A percentile compares a stretch with the other conserved stretches of the same genome.
These are phyloP conservation scores for Epinephelus fuscoguttatus DNA, from an alignment of 2,113 vertebrate species.

Conservation along the genomic window DNA sequence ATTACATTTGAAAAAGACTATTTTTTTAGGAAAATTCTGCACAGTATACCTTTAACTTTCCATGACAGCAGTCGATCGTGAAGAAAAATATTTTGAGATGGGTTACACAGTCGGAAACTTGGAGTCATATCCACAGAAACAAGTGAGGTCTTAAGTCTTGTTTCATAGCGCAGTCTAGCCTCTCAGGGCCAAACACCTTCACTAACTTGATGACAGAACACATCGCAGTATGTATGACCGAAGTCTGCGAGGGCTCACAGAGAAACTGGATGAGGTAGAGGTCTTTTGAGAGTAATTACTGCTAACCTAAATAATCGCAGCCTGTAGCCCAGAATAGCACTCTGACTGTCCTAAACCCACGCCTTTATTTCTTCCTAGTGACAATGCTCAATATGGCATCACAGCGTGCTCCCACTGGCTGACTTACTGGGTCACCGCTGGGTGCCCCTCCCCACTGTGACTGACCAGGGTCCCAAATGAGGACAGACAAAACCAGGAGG, in stretches of 20 bases:
- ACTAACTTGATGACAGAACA: neutral
- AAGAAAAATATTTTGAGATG: slow-evolving; percentile 1
- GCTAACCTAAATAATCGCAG: slow-evolving; percentile 31
- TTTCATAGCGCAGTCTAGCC: neutral
- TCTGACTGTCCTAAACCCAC: slow-evolving; percentile 19
- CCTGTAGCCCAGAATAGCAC: slow-evolving; percentile 23
- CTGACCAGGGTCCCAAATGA: slow-evolving; percentile 57
- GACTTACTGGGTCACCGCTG: slow-evolving; percentile 72
- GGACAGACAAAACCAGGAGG: slow-evolving; percentile 60
- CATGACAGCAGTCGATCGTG: neutral
- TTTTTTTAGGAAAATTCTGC: too few relatives aligned
- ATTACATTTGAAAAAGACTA: too few relatives aligned
- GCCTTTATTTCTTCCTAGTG: slow-evolving; percentile 56
- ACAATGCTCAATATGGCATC: slow-evolving; percentile 55
- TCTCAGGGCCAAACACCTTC: neutral
- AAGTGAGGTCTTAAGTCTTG: neutral
- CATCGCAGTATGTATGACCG: neutral
- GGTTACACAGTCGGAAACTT: neutral
- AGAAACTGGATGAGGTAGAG: neutral
- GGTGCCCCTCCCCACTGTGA: slow-evolving; percentile 43
- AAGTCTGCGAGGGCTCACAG: neutral
- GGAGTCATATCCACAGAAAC: neutral
- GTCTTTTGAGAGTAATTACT: neutral
- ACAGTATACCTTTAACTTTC: neutral
- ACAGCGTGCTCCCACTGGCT: slow-evolving; percentile 39